Base-by-base conservation (phyloP, 2,113 vertebrate genomes). In the Lepidothrix coronata region DNA sequence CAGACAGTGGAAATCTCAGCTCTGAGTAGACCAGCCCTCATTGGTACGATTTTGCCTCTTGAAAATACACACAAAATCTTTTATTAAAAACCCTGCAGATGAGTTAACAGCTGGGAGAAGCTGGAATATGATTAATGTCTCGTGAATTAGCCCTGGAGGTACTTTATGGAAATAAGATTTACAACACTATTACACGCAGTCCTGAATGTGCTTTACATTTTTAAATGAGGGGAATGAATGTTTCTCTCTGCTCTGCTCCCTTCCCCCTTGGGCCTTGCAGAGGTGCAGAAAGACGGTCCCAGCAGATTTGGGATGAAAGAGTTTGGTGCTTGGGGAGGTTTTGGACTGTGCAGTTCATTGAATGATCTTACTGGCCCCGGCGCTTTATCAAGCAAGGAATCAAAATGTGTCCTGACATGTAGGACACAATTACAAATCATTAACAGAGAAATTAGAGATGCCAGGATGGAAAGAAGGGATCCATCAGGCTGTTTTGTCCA, bases 71-170 rank as follows among this genome's bases (percentile, higher is more conserved):
- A 74, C 61, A 90, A 80, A 94, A 94, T 91, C 88, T 95, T 96
- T 93, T 75, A 91, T 92, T 95, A 92, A 96, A 96, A 89, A 48
- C 72, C 68, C 76, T 46, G 73, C 72, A 86, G 93, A 95, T 77
- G 86, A 95, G 68, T 85, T 95, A 95, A 95, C 92, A 97, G 85
- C 96, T 96, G 96, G 88, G 88, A 89, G 93, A 95, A 94, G 86
- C 76, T 94, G 80, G 93, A 95, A 96, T 91, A 89, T 94, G 91
- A 95, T 94, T 93, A 95, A 95, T 62, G 88, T 89, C 86, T 93
- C 30, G 19, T 96, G 95, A 96, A 92, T 93, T 95, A 94, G 92
- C 92, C 96, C 96, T 92, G 70, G 76, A 95, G 92, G 84, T 92
- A 41, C 52, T 96, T 95, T 91, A 92, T 93, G 96, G 95, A 95